Conservation (phyloP, 1,140 invertebrate genomes). For the Drosophila kepulauana region DNA sequence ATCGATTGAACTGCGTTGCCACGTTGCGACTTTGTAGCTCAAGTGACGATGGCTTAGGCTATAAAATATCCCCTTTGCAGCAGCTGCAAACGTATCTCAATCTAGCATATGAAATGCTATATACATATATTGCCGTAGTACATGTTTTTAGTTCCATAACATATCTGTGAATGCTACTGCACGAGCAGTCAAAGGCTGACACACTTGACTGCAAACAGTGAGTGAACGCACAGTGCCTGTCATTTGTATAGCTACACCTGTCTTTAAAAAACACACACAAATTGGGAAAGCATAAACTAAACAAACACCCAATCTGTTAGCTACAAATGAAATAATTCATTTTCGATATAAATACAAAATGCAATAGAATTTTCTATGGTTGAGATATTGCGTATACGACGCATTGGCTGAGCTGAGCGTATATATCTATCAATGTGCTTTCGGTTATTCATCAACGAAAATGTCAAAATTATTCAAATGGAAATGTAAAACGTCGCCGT, state of each 20-base stretch:
- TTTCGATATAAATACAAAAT: too few species aligned
- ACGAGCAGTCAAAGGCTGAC: slow-evolving; percentile 28
- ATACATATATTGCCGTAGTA: background rate
- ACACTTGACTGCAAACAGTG: slow-evolving; percentile 30
- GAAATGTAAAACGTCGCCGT: slow-evolving; percentile 73
- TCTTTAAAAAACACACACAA: background rate
- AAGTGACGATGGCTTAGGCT: slow-evolving; percentile 22
- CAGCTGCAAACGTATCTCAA: background rate
- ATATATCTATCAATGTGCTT: slow-evolving; percentile 80
- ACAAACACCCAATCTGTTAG: too few species aligned
- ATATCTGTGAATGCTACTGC: slow-evolving; percentile 13
- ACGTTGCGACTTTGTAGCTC: slow-evolving; percentile 12
- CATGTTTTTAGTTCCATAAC: background rate
- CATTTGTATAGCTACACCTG: background rate
- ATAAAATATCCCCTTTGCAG: slow-evolving; percentile 6
- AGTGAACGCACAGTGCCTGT: background rate
- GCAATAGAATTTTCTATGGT: background rate
- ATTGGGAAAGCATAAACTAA: background rate
- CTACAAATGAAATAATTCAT: too few species aligned
- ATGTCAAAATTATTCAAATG: slow-evolving; percentile 83
- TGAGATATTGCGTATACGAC: slow-evolving; percentile 43
- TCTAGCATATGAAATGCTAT: too few species aligned
- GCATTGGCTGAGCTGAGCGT: slow-evolving; percentile 3
- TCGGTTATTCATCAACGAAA: slow-evolving; percentile 82
- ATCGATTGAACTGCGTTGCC: slow-evolving; percentile 15